phyloP scores from a whole-genome alignment of 2,888 invertebrate species.

The Coleophora flavipennella region DNA sequence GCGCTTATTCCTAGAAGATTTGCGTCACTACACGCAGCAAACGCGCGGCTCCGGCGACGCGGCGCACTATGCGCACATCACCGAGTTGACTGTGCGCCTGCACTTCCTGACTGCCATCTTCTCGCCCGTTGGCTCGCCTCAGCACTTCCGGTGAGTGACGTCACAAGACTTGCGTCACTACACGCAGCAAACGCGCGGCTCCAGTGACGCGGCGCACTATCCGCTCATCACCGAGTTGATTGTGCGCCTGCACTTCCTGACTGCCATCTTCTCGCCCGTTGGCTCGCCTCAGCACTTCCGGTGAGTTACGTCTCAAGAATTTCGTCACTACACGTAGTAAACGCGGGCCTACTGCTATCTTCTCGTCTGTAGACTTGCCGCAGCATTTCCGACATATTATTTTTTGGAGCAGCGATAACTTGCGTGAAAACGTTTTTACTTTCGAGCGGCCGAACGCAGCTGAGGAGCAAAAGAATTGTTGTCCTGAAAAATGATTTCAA shows the following conservation, averaged over 20 bases:
- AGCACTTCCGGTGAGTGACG: slow-evolving; percentile 80
- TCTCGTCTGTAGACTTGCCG: slow-evolving; percentile 91
- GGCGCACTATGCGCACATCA: slow-evolving; percentile 77
- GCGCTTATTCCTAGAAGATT: slow-evolving; percentile 91
- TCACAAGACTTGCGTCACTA: too few species aligned
- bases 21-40: slow-evolving; percentile 76
- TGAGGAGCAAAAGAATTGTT: too few species aligned
- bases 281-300: slow-evolving; percentile 92
- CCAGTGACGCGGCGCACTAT: slow-evolving; percentile 47
- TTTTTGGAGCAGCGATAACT: too few species aligned
- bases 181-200: slow-evolving; percentile 23
- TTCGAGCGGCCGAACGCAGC: too few species aligned
- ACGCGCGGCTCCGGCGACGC: slow-evolving; percentile 31
- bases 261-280: slow-evolving; percentile 91
- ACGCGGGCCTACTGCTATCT: too few species aligned
- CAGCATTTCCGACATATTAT: too few species aligned
- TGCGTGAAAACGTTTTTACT: too few species aligned
- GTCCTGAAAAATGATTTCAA: too few species aligned
- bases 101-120: slow-evolving; percentile 95
- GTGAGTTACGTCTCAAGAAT: too few species aligned
- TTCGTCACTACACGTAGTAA: too few species aligned
- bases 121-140: slow-evolving; percentile 91
- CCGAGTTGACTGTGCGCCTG: slow-evolving; percentile 91
- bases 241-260: slow-evolving; percentile 91
- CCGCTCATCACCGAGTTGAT: slow-evolving; percentile 91